phyloP scores from a whole-genome alignment of 1,140 invertebrate genomes.

The Condylostylus longicornis region DNA sequence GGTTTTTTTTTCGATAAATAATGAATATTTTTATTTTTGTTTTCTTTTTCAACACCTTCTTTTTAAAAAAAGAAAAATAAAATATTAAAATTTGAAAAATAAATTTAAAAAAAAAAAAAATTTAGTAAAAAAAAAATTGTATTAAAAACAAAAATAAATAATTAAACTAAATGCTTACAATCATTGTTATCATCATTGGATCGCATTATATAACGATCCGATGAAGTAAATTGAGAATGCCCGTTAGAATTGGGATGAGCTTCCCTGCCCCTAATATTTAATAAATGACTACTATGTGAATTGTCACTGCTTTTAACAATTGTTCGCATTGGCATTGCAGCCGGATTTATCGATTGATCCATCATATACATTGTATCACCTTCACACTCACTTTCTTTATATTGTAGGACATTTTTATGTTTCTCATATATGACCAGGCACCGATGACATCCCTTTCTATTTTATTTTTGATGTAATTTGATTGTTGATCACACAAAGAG shows the following conservation, averaged over 20 bases:
- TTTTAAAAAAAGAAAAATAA: neutral
- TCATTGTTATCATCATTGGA: constrained; percentile 35
- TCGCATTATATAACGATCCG: constrained; percentile 34
- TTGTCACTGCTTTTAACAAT: constrained; percentile 30
- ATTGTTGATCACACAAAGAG: constrained; percentile 6
- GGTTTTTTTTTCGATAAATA: no score
- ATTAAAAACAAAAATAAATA: constrained; percentile 22
- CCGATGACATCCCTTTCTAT: constrained; percentile 50
- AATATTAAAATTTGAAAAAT: neutral
- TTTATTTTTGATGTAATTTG: constrained; percentile 22
- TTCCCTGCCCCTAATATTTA: constrained; percentile 32
- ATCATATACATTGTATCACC: constrained; percentile 34
- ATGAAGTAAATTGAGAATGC: constrained; percentile 34
- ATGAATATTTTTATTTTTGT: no score
- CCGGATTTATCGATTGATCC: constrained; percentile 34
- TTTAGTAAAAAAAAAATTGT: constrained; percentile 10
- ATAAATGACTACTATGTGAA: constrained; percentile 18
- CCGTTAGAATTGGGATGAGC: constrained; percentile 34
- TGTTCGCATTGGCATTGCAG: constrained; percentile 34
- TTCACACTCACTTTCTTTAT: constrained; percentile 87
- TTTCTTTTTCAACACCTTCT: no score
- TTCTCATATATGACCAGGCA: constrained; percentile 87
- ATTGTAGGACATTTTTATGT: constrained; percentile 81
- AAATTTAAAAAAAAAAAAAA: constrained; percentile 4
- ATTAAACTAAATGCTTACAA: constrained; percentile 33